Conservation (phyloP, 1,140 invertebrate genomes). For the Drosophila aff. region DNA sequence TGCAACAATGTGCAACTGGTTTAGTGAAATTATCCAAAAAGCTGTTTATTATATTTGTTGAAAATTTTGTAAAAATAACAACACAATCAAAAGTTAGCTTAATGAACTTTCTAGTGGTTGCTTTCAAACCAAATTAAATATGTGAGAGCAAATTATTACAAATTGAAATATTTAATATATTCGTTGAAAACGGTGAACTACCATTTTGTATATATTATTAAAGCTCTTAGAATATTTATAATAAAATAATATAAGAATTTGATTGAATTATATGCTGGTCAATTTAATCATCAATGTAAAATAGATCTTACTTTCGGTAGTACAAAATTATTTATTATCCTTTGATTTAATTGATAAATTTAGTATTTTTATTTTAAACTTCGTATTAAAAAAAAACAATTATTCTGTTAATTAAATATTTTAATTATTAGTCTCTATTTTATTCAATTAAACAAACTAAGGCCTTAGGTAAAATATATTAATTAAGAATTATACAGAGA, state of each 20-base stretch:
- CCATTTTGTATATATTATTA: background rate
- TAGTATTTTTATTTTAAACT: background rate
- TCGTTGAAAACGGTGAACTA: background rate
- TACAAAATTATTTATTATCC: background rate
- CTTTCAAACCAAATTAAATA: background rate
- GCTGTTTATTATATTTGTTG: background rate
- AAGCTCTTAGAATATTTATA: background rate
- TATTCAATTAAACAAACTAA: background rate
- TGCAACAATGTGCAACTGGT: conserved; percentile 1
- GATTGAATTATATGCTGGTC: background rate
- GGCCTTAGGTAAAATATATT: background rate
- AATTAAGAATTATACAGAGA: background rate
- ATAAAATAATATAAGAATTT: background rate
- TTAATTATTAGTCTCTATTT: background rate
- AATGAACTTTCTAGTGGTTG: background rate
- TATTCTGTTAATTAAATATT: background rate
- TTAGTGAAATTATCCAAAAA: too few species aligned
- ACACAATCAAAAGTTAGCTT: background rate
- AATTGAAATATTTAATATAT: background rate
- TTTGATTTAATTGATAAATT: too few species aligned
- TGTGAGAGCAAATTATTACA: too few species aligned
- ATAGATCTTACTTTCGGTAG: background rate
- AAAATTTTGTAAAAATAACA: background rate
- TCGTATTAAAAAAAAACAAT: background rate
- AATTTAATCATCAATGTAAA: background rate